These are phyloP conservation scores for Polypedilum vanderplanki DNA, from an alignment of 1,140 invertebrate genomes.

Conservation along the genomic window DNA sequence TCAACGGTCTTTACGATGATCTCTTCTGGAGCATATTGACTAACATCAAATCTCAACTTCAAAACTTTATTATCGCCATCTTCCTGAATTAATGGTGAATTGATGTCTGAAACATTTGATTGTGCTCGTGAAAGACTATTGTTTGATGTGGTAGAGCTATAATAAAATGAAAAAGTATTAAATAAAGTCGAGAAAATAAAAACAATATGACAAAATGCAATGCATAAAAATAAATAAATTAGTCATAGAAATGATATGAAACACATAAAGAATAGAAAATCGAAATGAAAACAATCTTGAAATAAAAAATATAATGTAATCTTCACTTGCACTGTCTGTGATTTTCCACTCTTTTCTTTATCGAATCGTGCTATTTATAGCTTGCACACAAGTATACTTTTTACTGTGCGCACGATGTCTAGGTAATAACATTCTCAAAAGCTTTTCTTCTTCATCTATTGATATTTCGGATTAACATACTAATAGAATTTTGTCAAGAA, in stretches of 20 bases:
- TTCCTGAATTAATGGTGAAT: slow-evolving; percentile 86
- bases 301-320: not conserved
- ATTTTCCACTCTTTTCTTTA: slow-evolving; percentile 3
- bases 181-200: not conserved
- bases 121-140: slow-evolving; percentile 40
- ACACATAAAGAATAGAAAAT: not conserved
- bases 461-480: not conserved
- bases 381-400: not conserved
- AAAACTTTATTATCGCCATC: slow-evolving; percentile 83
- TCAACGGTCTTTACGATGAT: slow-evolving; percentile 95
- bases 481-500: not conserved
- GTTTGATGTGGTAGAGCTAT: slow-evolving; percentile 54
- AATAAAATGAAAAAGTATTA: slow-evolving; percentile 33
- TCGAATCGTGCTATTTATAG: not conserved
- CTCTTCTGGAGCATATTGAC: slow-evolving; percentile 89
- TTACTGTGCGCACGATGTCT: not conserved
- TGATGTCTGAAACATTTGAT: slow-evolving; percentile 54
- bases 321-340: not conserved
- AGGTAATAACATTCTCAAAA: not conserved
- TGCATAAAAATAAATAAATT: not conserved
- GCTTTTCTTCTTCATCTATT: not conserved
- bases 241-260: not conserved
- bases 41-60: slow-evolving; percentile 89
- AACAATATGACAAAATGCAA: not conserved
- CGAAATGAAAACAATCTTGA: not conserved